A percentile compares a stretch with the other conserved stretches of the same genome.
Conservation (phyloP, 2,888 invertebrate species). For the Argyra leucocephala region DNA sequence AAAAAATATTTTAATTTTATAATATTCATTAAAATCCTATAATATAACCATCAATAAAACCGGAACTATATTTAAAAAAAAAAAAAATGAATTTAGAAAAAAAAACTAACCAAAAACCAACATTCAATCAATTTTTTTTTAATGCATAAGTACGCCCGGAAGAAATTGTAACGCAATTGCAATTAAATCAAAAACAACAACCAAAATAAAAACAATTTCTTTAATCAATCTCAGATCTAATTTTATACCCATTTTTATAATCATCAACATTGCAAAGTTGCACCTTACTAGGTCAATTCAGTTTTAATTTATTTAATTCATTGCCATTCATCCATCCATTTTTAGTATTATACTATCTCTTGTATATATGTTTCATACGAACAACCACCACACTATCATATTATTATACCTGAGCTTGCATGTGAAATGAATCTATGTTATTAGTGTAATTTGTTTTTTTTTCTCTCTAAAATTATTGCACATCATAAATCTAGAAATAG, state of each 20-base stretch:
- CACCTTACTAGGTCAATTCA: conserved; percentile 1
- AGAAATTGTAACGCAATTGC: not conserved
- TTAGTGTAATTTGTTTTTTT: too few relatives aligned
- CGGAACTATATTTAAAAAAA: not conserved
- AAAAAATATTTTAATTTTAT: not conserved
- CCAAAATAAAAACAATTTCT: not conserved
- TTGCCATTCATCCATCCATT: too few relatives aligned
- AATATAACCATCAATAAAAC: not conserved
- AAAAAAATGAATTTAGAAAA: too few relatives aligned
- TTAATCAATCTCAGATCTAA: not conserved
- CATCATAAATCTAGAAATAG: too few relatives aligned
- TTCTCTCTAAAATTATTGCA: too few relatives aligned
- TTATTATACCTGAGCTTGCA: not conserved
- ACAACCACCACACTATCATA: too few relatives aligned
- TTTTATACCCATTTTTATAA: too few relatives aligned
- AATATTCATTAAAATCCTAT: not conserved
- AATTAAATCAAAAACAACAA: not conserved
- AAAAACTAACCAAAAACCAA: too few relatives aligned
- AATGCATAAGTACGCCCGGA: too few relatives aligned
- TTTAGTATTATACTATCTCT: too few relatives aligned
- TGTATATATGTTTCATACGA: too few relatives aligned
- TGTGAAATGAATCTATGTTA: not conserved
- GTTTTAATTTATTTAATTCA: not conserved
- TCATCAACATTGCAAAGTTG: not conserved
- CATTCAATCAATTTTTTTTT: too few relatives aligned